phyloP scores from a whole-genome alignment of 2,113 vertebrate species.

The Cnemophilus loriae region DNA sequence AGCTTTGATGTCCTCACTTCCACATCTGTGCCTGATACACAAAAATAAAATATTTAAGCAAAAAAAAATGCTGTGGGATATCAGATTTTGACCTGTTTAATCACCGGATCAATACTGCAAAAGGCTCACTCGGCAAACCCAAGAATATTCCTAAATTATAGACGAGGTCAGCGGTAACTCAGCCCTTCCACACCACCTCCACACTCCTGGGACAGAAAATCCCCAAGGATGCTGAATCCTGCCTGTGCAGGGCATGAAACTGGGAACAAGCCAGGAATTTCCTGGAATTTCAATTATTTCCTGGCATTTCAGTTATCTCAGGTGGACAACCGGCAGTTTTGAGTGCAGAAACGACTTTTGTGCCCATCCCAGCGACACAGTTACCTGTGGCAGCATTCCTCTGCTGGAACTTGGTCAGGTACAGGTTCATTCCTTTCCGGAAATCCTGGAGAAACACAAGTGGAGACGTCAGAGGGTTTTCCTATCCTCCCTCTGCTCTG shows the following conservation, averaged over 20 bases:
- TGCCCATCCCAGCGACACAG: constrained; percentile 27
- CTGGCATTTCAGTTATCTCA: not conserved
- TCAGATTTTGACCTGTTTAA: not conserved
- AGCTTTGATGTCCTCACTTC: not conserved
- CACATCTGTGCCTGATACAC: not conserved
- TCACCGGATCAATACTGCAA: not conserved
- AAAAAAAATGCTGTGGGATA: no score
- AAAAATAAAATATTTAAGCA: not conserved
- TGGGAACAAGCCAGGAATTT: not conserved
- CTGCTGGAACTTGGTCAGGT: constrained; percentile 94
- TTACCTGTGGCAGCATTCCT: constrained; percentile 97
- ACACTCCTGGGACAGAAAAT: not conserved
- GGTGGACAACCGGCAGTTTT: not conserved
- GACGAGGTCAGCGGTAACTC: not conserved
- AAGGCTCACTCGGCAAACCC: not conserved
- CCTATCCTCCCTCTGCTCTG: not conserved
- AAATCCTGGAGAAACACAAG: constrained; percentile 83
- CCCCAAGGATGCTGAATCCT: not conserved
- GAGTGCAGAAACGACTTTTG: not conserved
- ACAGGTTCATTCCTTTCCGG: constrained; percentile 96
- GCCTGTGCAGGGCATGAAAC: not conserved
- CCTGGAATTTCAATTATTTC: not conserved
- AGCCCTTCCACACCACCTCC: not conserved
- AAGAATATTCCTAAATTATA: not conserved
- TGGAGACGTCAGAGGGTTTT: not conserved